Conservation (phyloP, 1,140 invertebrate species). For the Euura saliciscinereae region DNA sequence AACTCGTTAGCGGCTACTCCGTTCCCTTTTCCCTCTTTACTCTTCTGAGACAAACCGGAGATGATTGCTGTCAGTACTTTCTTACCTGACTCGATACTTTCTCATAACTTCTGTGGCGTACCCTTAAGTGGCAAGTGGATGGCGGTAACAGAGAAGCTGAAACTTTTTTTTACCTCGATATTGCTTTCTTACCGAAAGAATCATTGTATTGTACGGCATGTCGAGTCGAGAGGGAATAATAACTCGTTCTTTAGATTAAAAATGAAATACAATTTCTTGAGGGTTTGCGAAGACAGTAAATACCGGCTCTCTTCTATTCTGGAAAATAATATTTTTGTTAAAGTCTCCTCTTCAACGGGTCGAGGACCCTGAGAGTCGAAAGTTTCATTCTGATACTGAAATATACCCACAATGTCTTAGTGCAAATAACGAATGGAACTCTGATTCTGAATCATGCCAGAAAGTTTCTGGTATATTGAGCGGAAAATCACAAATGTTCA, state of each 20-base stretch:
- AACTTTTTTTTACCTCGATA: neutral
- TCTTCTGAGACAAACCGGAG: neutral
- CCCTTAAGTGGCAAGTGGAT: neutral
- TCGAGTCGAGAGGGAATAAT: constrained; percentile 1
- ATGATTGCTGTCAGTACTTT: constrained; percentile 7
- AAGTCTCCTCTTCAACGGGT: neutral
- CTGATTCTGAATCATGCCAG: neutral
- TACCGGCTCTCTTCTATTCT: neutral
- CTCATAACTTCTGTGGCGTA: neutral
- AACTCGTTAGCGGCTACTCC: too few relatives aligned
- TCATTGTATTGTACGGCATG: neutral
- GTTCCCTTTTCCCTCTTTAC: neutral
- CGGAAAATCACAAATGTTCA: neutral
- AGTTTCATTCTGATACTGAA: neutral
- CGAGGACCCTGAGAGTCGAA: neutral
- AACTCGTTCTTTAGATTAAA: neutral
- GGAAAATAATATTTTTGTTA: neutral
- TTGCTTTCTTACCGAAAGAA: neutral
- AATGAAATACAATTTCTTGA: neutral
- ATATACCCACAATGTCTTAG: neutral
- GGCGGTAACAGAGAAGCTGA: neutral
- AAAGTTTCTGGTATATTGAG: constrained; percentile 2
- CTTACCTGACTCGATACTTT: neutral
- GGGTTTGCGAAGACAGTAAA: neutral
- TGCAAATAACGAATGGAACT: neutral